Conservation (phyloP, 2,797 vertebrate genomes). For the Falco berigora region DNA sequence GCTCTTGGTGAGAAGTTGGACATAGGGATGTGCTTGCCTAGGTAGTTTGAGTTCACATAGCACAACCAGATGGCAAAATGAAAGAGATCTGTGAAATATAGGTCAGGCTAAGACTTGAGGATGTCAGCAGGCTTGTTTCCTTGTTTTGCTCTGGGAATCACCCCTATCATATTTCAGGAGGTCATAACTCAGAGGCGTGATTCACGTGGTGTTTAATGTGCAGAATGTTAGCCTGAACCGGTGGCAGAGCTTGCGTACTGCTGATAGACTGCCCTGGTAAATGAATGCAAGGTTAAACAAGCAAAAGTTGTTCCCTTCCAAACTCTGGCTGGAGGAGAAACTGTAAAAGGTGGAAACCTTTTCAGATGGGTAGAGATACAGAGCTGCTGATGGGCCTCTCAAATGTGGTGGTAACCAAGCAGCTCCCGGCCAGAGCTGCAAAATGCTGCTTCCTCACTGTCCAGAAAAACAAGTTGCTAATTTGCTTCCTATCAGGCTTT, state of each 20-base stretch:
- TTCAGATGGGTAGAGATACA: background rate
- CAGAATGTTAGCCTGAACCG: background rate
- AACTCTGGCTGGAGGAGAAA: background rate
- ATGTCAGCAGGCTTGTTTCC: background rate
- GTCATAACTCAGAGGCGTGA: background rate
- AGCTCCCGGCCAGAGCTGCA: background rate
- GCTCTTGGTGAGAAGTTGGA: background rate
- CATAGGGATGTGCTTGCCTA: background rate
- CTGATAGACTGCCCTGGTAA: background rate
- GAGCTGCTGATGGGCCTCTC: background rate
- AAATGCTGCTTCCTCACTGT: accelerated
- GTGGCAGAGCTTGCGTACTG: background rate
- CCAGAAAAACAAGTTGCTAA: background rate
- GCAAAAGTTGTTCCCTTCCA: background rate
- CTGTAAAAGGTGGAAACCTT: background rate
- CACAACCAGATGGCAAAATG: background rate
- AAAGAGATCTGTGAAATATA: background rate
- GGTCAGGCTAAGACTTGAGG: background rate
- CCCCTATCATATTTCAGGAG: background rate
- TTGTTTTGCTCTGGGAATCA: slow-evolving; percentile 18
- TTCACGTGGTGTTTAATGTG: background rate
- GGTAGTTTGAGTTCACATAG: background rate
- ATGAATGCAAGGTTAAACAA: background rate
- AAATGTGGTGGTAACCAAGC: background rate
- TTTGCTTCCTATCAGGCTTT: background rate